Conservation (phyloP, 2,888 invertebrate genomes). For the Pachycephus smyrnensis region DNA sequence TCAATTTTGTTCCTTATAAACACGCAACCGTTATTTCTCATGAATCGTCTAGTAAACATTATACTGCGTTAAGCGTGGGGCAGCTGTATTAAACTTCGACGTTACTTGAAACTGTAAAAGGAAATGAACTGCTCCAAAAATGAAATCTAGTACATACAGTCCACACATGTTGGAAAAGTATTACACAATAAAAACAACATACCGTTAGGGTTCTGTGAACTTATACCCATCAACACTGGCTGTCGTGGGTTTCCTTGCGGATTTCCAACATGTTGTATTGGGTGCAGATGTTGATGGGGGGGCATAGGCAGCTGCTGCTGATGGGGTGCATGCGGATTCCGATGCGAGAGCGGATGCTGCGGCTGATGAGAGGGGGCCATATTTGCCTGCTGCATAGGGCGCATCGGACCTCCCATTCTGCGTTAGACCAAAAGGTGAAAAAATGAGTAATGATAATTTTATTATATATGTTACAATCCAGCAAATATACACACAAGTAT, state of each 20-base stretch:
- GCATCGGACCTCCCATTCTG: constrained; percentile 63
- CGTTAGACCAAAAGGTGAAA: constrained; percentile 38
- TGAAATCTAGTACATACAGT: no score
- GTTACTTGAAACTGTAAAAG: no score
- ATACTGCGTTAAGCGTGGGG: no score
- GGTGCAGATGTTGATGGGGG: constrained; percentile 55
- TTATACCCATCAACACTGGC: constrained; percentile 71
- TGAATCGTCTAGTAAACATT: no score
- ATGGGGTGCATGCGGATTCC: constrained; percentile 50
- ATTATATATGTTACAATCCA: no score
- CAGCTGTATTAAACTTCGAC: no score
- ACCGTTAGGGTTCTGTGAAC: constrained; percentile 62
- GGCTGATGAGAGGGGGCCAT: constrained; percentile 63
- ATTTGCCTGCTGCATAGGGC: constrained; percentile 63
- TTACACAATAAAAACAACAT: constrained; percentile 15
- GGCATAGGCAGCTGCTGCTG: constrained; percentile 64
- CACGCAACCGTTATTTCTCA: no score
- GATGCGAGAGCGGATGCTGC: constrained; percentile 58
- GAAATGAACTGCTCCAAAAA: no score
- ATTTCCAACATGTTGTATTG: constrained; percentile 60
- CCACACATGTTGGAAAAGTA: no score
- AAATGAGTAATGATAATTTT: constrained; percentile 13
- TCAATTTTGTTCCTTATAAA: no score
- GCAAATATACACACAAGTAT: no score
- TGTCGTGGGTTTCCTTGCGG: constrained; percentile 61